Evolutionary conservation across 2,888 invertebrate genomes (phyloP).

Genomic region (Rhagophthalmus giganteus): DNA sequence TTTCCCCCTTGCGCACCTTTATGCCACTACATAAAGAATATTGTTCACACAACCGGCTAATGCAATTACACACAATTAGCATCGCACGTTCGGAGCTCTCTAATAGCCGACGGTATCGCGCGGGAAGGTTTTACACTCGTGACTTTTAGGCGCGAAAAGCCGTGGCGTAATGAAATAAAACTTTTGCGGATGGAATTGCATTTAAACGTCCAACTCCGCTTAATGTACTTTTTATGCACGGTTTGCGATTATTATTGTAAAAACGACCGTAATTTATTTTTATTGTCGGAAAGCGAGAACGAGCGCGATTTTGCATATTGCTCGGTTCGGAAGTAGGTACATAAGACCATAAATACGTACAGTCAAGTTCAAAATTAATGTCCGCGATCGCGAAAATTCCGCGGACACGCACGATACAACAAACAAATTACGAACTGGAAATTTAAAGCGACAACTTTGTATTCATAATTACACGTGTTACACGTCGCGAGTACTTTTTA

Average conservation of each 20-base stretch:
- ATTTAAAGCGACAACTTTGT: too few relatives aligned
- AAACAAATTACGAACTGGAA: too few relatives aligned
- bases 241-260: not conserved
- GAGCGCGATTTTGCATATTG: too few relatives aligned
- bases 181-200: conserved; percentile 1
- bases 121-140: not conserved
- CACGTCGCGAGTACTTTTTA: not conserved
- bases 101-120: conserved; percentile 22
- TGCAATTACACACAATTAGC: conserved; percentile 31
- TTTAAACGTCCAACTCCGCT: not conserved
- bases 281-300: too few relatives aligned
- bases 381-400: too few relatives aligned
- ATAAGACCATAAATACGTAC: too few relatives aligned
- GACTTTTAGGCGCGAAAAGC: conserved; percentile 10
- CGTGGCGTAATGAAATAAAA: conserved; percentile 1
- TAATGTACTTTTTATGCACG: not conserved
- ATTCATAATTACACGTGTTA: too few relatives aligned
- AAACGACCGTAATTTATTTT: not conserved
- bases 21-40: conserved; percentile 24
- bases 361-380: too few relatives aligned
- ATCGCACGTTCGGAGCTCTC: conserved; percentile 14
- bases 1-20: conserved; percentile 23
- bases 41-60: conserved; percentile 24
- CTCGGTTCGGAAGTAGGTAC: too few relatives aligned
- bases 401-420: too few relatives aligned